phyloP scores from a whole-genome alignment of 2,113 vertebrate genomes.

The Aythya baeri region DNA sequence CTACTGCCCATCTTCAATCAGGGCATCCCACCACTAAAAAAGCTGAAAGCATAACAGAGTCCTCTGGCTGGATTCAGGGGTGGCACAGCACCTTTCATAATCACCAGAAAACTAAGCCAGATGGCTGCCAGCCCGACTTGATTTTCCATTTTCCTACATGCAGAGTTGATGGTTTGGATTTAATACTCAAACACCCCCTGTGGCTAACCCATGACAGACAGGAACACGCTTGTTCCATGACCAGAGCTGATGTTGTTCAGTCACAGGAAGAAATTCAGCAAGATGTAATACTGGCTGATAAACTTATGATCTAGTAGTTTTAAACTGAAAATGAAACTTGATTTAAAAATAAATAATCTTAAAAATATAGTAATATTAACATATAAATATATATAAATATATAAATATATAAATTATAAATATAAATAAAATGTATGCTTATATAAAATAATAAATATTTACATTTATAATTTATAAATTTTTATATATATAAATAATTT shows the following conservation, averaged over 20 bases:
- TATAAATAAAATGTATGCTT: too few relatives aligned
- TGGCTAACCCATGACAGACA: background rate
- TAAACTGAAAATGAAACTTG: background rate
- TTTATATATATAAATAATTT: too few relatives aligned
- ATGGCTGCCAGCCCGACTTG: background rate
- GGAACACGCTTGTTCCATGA: background rate
- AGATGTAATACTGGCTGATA: background rate
- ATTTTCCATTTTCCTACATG: background rate
- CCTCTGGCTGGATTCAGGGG: background rate
- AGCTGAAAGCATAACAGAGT: background rate
- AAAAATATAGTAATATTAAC: too few relatives aligned
- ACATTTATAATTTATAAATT: too few relatives aligned
- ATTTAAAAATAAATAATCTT: too few relatives aligned
- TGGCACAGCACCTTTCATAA: background rate
- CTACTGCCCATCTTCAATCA: background rate
- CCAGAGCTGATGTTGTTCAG: background rate
- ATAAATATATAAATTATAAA: too few relatives aligned
- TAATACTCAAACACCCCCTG: background rate
- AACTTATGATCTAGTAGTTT: background rate
- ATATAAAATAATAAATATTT: too few relatives aligned
- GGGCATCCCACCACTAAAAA: constrained; percentile 24
- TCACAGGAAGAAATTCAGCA: background rate
- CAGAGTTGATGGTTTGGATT: background rate
- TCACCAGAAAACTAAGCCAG: background rate
- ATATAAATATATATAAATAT: too few relatives aligned